Evolutionary conservation across 2,888 invertebrate genomes (phyloP), one percentile per base, ranked within the genome.

Genomic region (Tetragnatha montana): DNA sequence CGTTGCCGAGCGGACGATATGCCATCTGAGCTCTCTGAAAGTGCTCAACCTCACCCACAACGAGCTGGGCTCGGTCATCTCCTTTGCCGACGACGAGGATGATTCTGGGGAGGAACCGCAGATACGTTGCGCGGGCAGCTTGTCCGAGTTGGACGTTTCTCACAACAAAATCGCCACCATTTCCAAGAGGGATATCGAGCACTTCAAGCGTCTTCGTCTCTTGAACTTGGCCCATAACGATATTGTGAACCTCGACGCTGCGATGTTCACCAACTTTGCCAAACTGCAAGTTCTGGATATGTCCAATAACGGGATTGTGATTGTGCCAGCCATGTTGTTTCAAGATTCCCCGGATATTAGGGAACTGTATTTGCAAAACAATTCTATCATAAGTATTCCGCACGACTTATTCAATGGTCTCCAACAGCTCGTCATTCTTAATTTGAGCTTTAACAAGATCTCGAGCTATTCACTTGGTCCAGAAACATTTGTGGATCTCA

Each of bases 311-410:
- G 95, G 95, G 91, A 94, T 98, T 92, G 96, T 96, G 92, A 95
- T 96, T 21, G 93, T 98, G 93, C 98, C 98, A 0, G 96, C 96
- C 92, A 96, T 96, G 76, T 93, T 97, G 88, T 97, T 98, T 97
- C 87, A 95, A 88, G 95, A 95, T 71, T 96, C 96, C n/a, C 94
- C 95, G 91, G 95, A 96, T 92, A 94, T 98, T 92, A 97, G 96
- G 94, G 97, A 98, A 94, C 96, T 98, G 93, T 96, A 97, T 94
- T 94, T 98, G 93, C 97, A 97, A 94, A 98, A 98, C 94, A 98
- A 98, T 95, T 97, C 97, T 35, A 96, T 98, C 92, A 96, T 96
- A 93, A 96, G 96, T 75, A 95, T 98, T 92, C 96, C 97, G 92
- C 96, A 97, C 0, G 96, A 96, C 92, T 95, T 98, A 85, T 97